Evolutionary conservation across 2,113 vertebrate species (phyloP).

Genomic region (Pedetes capensis): DNA sequence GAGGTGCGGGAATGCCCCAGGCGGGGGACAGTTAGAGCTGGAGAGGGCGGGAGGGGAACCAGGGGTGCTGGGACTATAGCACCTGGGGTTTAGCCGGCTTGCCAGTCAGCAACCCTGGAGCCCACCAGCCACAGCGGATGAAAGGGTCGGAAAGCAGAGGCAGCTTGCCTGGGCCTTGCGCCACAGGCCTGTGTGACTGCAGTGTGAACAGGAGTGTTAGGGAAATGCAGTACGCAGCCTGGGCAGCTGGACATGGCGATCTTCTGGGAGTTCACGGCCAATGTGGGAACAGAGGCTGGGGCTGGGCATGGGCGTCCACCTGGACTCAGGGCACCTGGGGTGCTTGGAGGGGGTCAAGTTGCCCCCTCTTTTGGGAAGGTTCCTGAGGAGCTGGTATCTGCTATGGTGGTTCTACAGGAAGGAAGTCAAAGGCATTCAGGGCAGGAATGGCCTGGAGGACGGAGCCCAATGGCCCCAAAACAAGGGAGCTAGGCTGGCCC

Average conservation of each 20-base stretch:
- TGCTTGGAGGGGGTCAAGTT: not conserved
- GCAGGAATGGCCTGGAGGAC: not conserved
- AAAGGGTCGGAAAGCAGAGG: not conserved
- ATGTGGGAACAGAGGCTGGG: not conserved
- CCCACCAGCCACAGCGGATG: not conserved
- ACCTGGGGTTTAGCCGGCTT: not conserved
- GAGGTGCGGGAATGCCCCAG: not conserved
- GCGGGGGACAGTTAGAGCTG: not conserved
- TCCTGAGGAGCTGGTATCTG: not conserved
- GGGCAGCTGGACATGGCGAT: not conserved
- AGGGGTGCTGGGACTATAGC: not conserved
- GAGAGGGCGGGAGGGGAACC: not conserved
- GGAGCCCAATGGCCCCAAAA: not conserved
- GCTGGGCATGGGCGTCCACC: accelerated
- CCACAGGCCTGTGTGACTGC: not conserved
- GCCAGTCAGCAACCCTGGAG: not conserved
- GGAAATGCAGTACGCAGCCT: not conserved
- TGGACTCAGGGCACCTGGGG: not conserved
- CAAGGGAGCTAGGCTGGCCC: not conserved
- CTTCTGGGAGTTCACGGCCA: not conserved
- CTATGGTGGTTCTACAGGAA: not conserved
- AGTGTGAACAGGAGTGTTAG: not conserved
- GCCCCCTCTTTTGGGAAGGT: not conserved
- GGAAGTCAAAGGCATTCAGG: not conserved
- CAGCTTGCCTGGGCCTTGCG: not conserved